phyloP scores from a whole-genome alignment of 2,113 vertebrate species.

The Lamprologus ornatipinnis region DNA sequence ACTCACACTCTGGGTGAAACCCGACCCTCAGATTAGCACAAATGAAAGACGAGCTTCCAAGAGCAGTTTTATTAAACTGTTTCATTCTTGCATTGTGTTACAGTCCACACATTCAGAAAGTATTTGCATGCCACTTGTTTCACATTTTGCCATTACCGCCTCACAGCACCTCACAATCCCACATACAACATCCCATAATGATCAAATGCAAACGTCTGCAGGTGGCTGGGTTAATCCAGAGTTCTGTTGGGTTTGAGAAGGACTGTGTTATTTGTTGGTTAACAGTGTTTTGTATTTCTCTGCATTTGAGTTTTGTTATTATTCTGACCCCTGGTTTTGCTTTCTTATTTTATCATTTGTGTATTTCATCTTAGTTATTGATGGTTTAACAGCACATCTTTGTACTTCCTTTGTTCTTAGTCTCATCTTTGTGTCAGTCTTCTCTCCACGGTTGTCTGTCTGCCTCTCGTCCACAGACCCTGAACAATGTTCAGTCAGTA shows the following conservation, averaged over 20 bases:
- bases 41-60: not conserved
- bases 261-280: not conserved
- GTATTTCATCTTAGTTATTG: not conserved
- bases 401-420: not conserved
- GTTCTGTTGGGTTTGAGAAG: not conserved
- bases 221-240: not conserved
- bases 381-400: not conserved
- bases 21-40: not conserved
- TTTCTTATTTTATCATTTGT: not conserved
- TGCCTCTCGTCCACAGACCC: no score
- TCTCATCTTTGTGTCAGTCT: not conserved
- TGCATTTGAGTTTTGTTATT: not conserved
- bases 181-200: fast-evolving
- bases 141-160: not conserved
- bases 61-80: not conserved
- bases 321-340: not conserved
- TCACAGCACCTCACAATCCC: not conserved
- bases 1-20: not conserved
- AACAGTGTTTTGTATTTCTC: not conserved
- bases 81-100: not conserved
- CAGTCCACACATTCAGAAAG: not conserved
- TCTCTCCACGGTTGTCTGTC: not conserved
- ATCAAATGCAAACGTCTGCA: fast-evolving
- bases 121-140: not conserved
- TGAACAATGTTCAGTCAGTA: not conserved